Percentiles rank a stretch among this genome's conserved stretches.
Evolutionary conservation across 2,113 vertebrate species (phyloP).

Genomic region (Vidua chalybeata): DNA sequence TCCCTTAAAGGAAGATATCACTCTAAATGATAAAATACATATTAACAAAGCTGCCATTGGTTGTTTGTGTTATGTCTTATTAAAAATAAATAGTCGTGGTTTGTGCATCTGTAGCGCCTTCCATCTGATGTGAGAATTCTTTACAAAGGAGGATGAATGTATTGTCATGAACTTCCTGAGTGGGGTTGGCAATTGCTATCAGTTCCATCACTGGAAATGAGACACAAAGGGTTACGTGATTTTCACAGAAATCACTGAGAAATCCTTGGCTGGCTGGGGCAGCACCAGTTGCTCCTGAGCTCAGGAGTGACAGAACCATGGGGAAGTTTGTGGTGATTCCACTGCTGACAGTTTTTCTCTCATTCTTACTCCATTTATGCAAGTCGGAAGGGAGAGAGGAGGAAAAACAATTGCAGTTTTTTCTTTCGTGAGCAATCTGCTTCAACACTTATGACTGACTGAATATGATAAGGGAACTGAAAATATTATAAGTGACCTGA

Average conservation of each 20-base stretch:
- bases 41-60: background rate
- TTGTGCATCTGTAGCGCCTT: background rate
- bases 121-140: background rate
- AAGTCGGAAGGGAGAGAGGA: background rate
- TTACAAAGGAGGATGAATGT: background rate
- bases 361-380: background rate
- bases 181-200: background rate
- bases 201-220: conserved; percentile 11
- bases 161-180: background rate
- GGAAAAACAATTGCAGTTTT: background rate
- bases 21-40: background rate
- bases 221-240: background rate
- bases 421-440: background rate
- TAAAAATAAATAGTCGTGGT: background rate
- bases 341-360: background rate
- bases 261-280: background rate
- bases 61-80: background rate
- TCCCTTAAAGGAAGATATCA: background rate
- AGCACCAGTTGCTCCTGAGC: background rate
- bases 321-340: background rate
- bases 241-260: background rate
- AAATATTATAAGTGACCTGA: background rate
- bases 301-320: background rate
- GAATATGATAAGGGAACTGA: background rate
- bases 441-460: background rate